Evolutionary conservation across 1,140 invertebrate genomes (phyloP).

Genomic region (Scaptomyza montana): DNA sequence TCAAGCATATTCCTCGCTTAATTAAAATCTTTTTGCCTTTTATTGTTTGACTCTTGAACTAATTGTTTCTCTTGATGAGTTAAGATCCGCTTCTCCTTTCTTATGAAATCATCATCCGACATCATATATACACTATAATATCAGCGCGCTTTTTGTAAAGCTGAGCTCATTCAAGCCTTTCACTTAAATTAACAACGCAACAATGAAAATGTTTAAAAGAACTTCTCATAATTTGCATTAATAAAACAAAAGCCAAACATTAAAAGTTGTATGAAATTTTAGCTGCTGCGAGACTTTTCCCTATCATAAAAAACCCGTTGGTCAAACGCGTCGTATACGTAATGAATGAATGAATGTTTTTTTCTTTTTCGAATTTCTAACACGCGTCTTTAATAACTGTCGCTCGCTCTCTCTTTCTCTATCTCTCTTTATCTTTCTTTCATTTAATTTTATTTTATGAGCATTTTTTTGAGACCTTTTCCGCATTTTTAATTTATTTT

Average conservation of each 20-base stretch:
- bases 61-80: constrained; percentile 7
- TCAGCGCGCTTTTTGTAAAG: not conserved
- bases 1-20: not conserved
- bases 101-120: constrained; percentile 19
- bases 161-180: constrained; percentile 44
- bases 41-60: not conserved
- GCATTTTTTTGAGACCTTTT: constrained; percentile 34
- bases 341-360: constrained; percentile 17
- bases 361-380: constrained; percentile 41
- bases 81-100: not conserved
- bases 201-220: constrained; percentile 13
- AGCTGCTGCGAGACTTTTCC: not conserved
- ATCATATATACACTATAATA: constrained; percentile 4
- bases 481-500: constrained; percentile 57
- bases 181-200: constrained; percentile 34
- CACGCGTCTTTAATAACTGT: constrained; percentile 50
- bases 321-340: constrained; percentile 37
- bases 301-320: not conserved
- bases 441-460: constrained; percentile 31
- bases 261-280: constrained; percentile 16
- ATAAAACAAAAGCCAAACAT: not conserved
- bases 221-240: constrained; percentile 23
- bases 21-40: too few relatives aligned
- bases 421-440: constrained; percentile 18
- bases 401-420: constrained; percentile 17